Evolutionary conservation across 2,113 vertebrate genomes (phyloP).

Genomic region (Dromaius novaehollandiae): DNA sequence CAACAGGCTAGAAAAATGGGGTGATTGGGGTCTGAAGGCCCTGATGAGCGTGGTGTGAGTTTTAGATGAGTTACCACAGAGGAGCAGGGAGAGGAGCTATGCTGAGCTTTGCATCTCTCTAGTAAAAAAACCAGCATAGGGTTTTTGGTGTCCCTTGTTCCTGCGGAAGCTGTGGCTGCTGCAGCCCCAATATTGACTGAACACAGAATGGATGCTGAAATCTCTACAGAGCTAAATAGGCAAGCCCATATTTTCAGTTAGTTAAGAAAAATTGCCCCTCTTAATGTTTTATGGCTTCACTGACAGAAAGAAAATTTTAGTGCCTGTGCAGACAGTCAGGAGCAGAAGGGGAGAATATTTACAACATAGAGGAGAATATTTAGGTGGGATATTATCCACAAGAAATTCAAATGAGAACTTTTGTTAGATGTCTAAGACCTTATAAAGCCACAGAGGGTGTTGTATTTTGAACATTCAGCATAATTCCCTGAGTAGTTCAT

Average conservation of each 20-base stretch:
- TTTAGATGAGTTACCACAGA: neutral
- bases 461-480: neutral
- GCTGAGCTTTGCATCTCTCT: neutral
- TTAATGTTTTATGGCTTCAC: slow-evolving; percentile 25
- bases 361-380: slow-evolving; percentile 8
- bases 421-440: slow-evolving; percentile 17
- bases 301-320: slow-evolving; percentile 40
- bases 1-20: neutral
- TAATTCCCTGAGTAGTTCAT: neutral
- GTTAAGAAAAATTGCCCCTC: slow-evolving; percentile 30
- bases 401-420: slow-evolving; percentile 1
- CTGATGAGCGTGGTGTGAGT: accelerated
- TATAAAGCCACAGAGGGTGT: neutral
- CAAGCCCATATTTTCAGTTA: slow-evolving; percentile 32
- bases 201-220: neutral
- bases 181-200: neutral
- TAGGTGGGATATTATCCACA: slow-evolving; percentile 2
- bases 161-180: neutral
- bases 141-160: neutral
- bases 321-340: neutral
- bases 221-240: slow-evolving; percentile 17
- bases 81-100: neutral
- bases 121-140: neutral
- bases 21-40: neutral
- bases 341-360: slow-evolving; percentile 36